Base-by-base conservation (phyloP, 1,140 invertebrate genomes). In the Wasmannia auropunctata region DNA sequence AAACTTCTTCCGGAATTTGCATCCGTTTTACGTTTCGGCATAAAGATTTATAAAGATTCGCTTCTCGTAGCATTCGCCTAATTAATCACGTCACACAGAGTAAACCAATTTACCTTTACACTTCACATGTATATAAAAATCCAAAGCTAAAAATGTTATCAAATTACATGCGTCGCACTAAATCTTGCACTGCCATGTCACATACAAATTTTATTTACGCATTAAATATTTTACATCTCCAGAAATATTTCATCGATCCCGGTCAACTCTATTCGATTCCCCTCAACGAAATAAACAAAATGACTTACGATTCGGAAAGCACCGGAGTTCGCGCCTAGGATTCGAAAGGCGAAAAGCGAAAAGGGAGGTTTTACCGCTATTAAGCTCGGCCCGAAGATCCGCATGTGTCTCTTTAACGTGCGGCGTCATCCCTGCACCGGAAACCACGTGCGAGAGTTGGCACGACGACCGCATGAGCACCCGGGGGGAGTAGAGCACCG, bases 371-470 rank as follows among this genome's bases (percentile, higher is more conserved):
- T 56, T 56, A 22, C 10, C 16, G 22, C 37, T 14, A 43, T 58
- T 34, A 34, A 43, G 7, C 19, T 7, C 25, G 14, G 4, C 14
- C 25, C 25, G 40, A 74, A 31, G 79, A 83, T 51, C 14, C 60
- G 31, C 16, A 28, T 63, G 76, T 65, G 76, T 79, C 60, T 14
- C 58, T 79, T 65, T 79, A 83, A 60, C 34, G 79, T 34, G 46
- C 25, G 34, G 19, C 14, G 51, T 81, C 49, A 56, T 31, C 28
- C n/a, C n/a, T n/a, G n/a, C n/a, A 83, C 28, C 34, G 65, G 75
- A 58, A 86, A 88, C 87, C 88, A 81, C 87, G 87, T 89, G 87
- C 67, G 65, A 46, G 56, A 89, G 79, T 90, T 89, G 85, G 56
- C 87, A 56, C 77, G 63, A 67, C 62, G 56, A 87, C 85, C 84